Conservation (phyloP, 2,797 vertebrate species). For the Aulostomus chinensis region DNA sequence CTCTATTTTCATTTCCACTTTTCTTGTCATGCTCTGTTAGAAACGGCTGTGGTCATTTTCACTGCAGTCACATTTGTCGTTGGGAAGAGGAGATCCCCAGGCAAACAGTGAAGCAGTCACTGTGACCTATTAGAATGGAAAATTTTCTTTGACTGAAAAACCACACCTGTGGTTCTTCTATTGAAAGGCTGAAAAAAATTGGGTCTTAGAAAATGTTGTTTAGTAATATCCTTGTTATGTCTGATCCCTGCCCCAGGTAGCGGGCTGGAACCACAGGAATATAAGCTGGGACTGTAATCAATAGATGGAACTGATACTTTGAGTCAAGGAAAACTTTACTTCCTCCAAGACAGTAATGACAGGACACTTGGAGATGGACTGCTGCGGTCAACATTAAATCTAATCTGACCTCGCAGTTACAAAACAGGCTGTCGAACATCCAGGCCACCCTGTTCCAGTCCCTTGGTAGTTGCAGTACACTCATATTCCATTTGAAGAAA, state of each 20-base stretch:
- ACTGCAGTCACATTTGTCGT: slow-evolving; percentile 55
- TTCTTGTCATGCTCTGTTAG: slow-evolving; percentile 44
- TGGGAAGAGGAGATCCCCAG: slow-evolving; percentile 43
- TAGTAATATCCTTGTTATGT: neutral
- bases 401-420: slow-evolving; percentile 30
- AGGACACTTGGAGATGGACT: slow-evolving; percentile 22
- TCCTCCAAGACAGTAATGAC: slow-evolving; percentile 34
- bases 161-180: slow-evolving; percentile 58
- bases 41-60: slow-evolving; percentile 52
- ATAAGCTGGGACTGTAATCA: slow-evolving; percentile 33
- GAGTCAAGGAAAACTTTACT: slow-evolving; percentile 22
- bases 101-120: slow-evolving; percentile 34
- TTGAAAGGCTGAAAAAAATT: slow-evolving; percentile 34
- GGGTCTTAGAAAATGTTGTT: slow-evolving; percentile 17
- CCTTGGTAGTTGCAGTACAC: neutral
- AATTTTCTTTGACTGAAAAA: slow-evolving; percentile 60
- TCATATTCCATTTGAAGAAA: slow-evolving; percentile 15
- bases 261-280: slow-evolving; percentile 22
- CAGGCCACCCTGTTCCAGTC: slow-evolving; percentile 11
- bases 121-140: slow-evolving; percentile 57
- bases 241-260: too few species aligned
- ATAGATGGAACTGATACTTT: slow-evolving; percentile 39
- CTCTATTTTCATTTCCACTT: slow-evolving; percentile 40
- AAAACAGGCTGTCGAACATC: slow-evolving; percentile 8
- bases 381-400: slow-evolving; percentile 4